Percentiles rank a stretch among this genome's conserved stretches.
phyloP scores from a whole-genome alignment of 53 echinoderm and acorn worm species.

The Stichopus horrens region DNA sequence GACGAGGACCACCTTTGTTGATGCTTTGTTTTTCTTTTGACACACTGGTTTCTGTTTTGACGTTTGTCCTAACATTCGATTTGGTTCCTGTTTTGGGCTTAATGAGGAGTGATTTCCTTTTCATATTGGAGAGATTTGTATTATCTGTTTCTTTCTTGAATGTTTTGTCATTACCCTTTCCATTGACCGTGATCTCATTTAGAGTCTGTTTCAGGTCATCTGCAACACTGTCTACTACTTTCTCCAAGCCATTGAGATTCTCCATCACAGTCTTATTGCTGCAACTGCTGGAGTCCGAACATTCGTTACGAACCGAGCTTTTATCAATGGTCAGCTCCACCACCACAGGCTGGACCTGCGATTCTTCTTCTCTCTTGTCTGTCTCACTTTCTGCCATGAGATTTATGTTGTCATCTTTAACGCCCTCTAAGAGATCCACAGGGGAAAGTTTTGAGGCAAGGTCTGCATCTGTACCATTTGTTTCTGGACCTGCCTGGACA shows the following conservation, averaged over 20 bases:
- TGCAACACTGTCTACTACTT: neutral
- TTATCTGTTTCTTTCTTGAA: slow-evolving; percentile 3
- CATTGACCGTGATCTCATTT: neutral
- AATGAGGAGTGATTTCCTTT: slow-evolving; percentile 58
- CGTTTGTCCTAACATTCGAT: slow-evolving; percentile 47
- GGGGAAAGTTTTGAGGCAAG: slow-evolving; percentile 40
- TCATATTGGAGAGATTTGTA: neutral
- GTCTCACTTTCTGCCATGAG: slow-evolving; percentile 1
- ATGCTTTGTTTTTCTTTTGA: slow-evolving; percentile 13
- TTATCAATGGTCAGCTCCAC: slow-evolving; percentile 32
- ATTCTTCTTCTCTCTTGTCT: slow-evolving; percentile 2
- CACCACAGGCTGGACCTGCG: slow-evolving; percentile 24
- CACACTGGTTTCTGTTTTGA: slow-evolving; percentile 6
- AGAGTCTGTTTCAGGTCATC: slow-evolving; percentile 4
- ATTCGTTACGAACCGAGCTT: neutral
- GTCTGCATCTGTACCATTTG: slow-evolving; percentile 28
- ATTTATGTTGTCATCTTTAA: slow-evolving; percentile 36
- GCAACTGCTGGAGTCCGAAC: slow-evolving; percentile 61
- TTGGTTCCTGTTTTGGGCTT: slow-evolving; percentile 53
- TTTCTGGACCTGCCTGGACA: slow-evolving; percentile 1
- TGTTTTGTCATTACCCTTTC: neutral
- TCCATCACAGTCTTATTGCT: slow-evolving; percentile 52
- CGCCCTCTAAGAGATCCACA: slow-evolving; percentile 60
- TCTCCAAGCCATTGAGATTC: slow-evolving; percentile 22
- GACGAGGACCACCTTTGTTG: slow-evolving; percentile 21